Evolutionary conservation across 1,140 invertebrate genomes (phyloP).

Genomic region (Bilobella aurantiaca): DNA sequence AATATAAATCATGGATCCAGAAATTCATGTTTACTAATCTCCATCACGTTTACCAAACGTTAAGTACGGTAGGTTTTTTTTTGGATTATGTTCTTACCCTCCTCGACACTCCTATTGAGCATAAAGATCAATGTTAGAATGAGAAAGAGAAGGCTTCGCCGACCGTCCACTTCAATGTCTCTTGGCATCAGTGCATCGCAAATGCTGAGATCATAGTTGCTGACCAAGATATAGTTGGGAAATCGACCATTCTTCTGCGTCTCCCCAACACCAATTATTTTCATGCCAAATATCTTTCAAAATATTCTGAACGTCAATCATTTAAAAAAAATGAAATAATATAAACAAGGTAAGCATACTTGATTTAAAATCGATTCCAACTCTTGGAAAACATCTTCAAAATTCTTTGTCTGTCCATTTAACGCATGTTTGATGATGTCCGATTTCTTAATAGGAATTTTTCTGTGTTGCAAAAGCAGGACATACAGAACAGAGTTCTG

Average conservation of each 20-base stretch:
- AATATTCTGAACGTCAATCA: not conserved
- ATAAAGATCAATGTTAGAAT: slow-evolving; percentile 24
- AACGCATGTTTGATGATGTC: slow-evolving; percentile 29
- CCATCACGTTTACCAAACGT: not conserved
- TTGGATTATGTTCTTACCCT: slow-evolving; percentile 20
- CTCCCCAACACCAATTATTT: slow-evolving; percentile 14
- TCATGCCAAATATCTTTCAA: slow-evolving; percentile 27
- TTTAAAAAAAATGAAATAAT: not conserved
- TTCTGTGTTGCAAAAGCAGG: slow-evolving; percentile 24
- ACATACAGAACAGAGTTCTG: slow-evolving; percentile 27
- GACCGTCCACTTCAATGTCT: slow-evolving; percentile 9
- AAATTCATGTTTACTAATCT: not conserved
- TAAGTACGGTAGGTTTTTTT: not conserved
- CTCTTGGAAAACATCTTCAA: slow-evolving; percentile 19
- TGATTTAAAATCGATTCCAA: slow-evolving; percentile 14
- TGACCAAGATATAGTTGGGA: slow-evolving; percentile 19
- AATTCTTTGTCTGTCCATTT: slow-evolving; percentile 22
- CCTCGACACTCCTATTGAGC: slow-evolving; percentile 24
- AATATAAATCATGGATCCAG: not conserved
- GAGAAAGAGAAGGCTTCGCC: slow-evolving; percentile 19
- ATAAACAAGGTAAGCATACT: not conserved
- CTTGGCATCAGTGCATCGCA: slow-evolving; percentile 9
- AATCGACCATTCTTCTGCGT: slow-evolving; percentile 3
- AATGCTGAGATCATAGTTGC: slow-evolving; percentile 20
- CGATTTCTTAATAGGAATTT: slow-evolving; percentile 25